These are phyloP conservation scores for Babylonia areolata DNA, from an alignment of 1,140 invertebrate genomes.

Conservation along the genomic window DNA sequence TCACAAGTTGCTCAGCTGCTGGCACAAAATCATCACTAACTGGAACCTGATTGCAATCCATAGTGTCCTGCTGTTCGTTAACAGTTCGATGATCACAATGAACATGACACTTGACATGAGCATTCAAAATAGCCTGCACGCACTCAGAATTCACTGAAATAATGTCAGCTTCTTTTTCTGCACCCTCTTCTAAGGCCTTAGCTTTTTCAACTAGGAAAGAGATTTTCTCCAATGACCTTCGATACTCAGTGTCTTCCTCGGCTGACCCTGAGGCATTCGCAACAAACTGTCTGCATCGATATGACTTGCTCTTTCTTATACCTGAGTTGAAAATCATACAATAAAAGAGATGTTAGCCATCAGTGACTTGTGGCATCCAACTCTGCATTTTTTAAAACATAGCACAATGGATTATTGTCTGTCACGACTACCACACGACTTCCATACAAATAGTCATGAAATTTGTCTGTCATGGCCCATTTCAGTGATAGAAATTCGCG, in stretches of 20 bases:
- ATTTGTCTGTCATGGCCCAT: conserved; percentile 40
- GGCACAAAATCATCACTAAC: too few relatives aligned
- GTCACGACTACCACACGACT: conserved; percentile 37
- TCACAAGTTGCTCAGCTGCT: too few relatives aligned
- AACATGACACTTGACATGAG: too few relatives aligned
- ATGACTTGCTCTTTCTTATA: conserved; percentile 29
- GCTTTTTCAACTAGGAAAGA: neutral
- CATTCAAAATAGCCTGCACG: conserved; percentile 45
- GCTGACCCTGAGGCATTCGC: neutral
- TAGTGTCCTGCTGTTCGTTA: too few relatives aligned
- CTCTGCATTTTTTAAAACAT: too few relatives aligned
- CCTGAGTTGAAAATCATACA: conserved; percentile 34
- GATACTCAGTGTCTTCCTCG: neutral
- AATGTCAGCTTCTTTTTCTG: too few relatives aligned
- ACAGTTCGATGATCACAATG: too few relatives aligned
- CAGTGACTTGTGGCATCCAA: too few relatives aligned
- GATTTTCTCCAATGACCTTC: neutral
- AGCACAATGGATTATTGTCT: too few relatives aligned
- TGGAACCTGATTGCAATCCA: too few relatives aligned
- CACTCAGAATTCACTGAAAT: too few relatives aligned
- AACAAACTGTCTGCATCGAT: conserved; percentile 26
- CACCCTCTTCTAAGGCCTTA: neutral
- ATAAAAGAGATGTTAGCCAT: too few relatives aligned
- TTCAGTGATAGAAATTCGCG: conserved; percentile 37
- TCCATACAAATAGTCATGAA: conserved; percentile 42